These are phyloP conservation scores for Apolygus lucorum DNA, from an alignment of 1,140 invertebrate species.

Conservation along the genomic window DNA sequence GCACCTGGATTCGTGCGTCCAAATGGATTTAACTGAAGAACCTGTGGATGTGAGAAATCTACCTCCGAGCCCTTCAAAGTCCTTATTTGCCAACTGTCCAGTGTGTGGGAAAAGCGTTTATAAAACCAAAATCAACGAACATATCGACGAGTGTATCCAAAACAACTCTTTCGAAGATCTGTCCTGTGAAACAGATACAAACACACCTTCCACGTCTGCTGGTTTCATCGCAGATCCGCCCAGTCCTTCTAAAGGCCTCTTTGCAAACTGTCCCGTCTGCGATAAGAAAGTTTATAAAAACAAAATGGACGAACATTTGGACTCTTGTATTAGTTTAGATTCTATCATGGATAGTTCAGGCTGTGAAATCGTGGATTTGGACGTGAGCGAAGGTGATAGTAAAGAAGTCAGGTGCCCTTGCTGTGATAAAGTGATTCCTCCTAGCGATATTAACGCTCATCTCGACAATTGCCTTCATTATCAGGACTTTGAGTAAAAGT, in stretches of 20 bases:
- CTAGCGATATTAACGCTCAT: slow-evolving; percentile 30
- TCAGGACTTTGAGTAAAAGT: not conserved
- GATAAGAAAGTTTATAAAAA: slow-evolving; percentile 36
- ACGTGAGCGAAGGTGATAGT: slow-evolving; percentile 28
- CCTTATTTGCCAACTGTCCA: not conserved
- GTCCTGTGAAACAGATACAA: not conserved
- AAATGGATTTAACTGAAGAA: not conserved
- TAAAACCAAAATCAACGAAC: slow-evolving; percentile 7
- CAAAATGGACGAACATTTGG: slow-evolving; percentile 42
- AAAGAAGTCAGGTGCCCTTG: slow-evolving; percentile 27
- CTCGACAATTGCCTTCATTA: slow-evolving; percentile 28
- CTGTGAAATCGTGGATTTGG: slow-evolving; percentile 25
- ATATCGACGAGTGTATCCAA: slow-evolving; percentile 17
- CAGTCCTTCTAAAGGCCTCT: not conserved
- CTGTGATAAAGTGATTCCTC: slow-evolving; percentile 18
- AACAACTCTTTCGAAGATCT: slow-evolving; percentile 3
- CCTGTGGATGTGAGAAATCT: not conserved
- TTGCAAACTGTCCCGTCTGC: slow-evolving; percentile 46
- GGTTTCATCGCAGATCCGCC: not conserved
- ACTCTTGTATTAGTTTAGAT: slow-evolving; percentile 35
- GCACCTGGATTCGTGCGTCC: not conserved
- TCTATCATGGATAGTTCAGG: slow-evolving; percentile 23
- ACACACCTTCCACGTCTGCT: not conserved
- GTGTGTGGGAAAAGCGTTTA: not conserved
- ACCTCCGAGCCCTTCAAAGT: not conserved